Conservation (phyloP, 2,797 vertebrate genomes). For the Hozukius guyotensis region DNA sequence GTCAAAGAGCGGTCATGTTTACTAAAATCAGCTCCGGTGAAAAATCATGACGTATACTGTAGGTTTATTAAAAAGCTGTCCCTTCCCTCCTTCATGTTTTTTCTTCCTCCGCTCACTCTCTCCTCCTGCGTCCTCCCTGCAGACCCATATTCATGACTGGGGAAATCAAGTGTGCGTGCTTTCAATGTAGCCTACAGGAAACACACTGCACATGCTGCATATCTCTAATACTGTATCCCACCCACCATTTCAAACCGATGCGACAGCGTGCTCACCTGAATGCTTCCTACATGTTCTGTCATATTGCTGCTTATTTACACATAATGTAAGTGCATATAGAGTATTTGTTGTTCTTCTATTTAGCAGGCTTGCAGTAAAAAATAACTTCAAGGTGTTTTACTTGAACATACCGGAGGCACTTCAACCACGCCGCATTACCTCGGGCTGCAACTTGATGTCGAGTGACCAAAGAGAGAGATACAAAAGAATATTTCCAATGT, state of each 20-base stretch:
- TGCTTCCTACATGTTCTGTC: background rate
- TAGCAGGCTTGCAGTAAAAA: background rate
- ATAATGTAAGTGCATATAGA: background rate
- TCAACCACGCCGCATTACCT: background rate
- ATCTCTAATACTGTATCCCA: background rate
- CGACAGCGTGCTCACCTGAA: conserved; percentile 2
- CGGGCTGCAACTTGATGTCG: background rate
- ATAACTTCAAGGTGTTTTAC: background rate
- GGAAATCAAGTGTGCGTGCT: conserved; percentile 33
- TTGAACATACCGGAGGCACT: background rate
- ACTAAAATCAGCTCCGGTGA: conserved; percentile 39
- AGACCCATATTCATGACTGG: conserved; percentile 40
- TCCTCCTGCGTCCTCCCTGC: conserved; percentile 1
- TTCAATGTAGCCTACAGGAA: conserved; percentile 25
- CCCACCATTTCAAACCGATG: background rate
- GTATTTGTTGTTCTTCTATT: background rate
- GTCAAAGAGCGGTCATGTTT: conserved; percentile 73
- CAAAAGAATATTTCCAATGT: background rate
- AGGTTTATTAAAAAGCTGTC: conserved; percentile 25
- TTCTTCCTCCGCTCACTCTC: background rate
- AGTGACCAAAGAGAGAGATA: background rate
- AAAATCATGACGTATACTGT: conserved; percentile 30
- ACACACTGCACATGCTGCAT: background rate
- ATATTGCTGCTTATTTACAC: background rate
- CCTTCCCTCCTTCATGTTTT: conserved; percentile 8